A percentile compares a stretch with the other conserved stretches of the same genome.
phyloP scores from a whole-genome alignment of 2,888 invertebrate species.

The Erebia epiphron region DNA sequence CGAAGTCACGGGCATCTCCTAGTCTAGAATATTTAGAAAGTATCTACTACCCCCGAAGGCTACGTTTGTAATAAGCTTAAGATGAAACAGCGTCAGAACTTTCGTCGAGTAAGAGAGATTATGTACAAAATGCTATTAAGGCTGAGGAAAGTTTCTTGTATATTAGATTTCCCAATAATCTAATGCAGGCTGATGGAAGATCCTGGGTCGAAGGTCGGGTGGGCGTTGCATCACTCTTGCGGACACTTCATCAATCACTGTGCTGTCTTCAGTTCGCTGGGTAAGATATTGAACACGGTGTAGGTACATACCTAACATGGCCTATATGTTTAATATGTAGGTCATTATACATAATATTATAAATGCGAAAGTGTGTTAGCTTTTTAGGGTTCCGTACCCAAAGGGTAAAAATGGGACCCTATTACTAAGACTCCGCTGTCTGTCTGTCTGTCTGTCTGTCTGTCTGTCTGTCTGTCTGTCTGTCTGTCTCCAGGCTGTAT shows the following conservation, averaged over 20 bases:
- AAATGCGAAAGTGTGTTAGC: no score
- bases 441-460: no score
- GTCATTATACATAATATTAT: neutral
- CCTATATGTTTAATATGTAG: neutral
- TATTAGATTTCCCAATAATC: constrained; percentile 45
- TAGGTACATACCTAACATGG: neutral
- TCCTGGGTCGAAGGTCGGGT: constrained; percentile 46
- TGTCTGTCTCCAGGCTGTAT: no score
- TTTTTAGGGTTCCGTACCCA: no score
- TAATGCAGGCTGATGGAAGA: constrained; percentile 51
- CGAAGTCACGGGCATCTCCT: neutral
- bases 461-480: no score
- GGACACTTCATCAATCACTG: constrained; percentile 55
- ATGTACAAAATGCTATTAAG: constrained; percentile 1
- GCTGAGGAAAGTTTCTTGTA: constrained; percentile 20
- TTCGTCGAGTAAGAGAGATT: neutral
- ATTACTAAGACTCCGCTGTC: no score
- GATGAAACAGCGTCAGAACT: neutral
- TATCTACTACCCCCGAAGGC: neutral
- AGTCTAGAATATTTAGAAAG: no score
- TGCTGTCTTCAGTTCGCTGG: constrained; percentile 29
- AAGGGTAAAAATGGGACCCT: no score
- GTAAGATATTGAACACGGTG: neutral
- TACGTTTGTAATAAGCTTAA: constrained; percentile 4
- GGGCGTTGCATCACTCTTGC: constrained; percentile 53